Evolutionary conservation across 1,140 invertebrate genomes (phyloP).

Genomic region (Cataglyphis hispanica): DNA sequence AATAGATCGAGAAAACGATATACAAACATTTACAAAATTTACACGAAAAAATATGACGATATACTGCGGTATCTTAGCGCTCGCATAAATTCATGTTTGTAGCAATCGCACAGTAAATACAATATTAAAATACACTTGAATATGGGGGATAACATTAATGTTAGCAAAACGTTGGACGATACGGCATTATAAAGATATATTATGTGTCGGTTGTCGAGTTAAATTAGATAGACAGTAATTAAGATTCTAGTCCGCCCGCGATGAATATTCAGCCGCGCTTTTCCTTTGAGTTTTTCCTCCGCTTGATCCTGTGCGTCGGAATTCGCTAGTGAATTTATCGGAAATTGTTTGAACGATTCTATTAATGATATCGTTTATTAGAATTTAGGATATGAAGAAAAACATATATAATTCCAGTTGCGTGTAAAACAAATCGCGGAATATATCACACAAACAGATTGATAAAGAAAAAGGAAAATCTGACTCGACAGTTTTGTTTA

Average conservation of each 20-base stretch:
- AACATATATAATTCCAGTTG: background rate
- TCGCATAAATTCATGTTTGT: conserved; percentile 44
- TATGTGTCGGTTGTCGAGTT: conserved; percentile 46
- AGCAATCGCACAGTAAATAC: background rate
- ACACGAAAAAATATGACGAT: background rate
- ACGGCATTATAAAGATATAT: conserved; percentile 62
- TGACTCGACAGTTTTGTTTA: background rate
- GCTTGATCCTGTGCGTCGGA: background rate
- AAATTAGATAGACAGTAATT: conserved; percentile 67
- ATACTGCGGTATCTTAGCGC: conserved; percentile 3
- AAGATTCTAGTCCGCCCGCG: conserved; percentile 48
- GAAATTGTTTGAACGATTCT: background rate
- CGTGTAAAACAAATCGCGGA: background rate
- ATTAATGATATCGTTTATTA: background rate
- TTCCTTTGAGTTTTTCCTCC: conserved; percentile 15
- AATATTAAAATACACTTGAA: conserved; percentile 46
- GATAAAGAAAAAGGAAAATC: background rate
- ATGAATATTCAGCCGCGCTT: conserved; percentile 27
- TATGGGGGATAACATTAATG: conserved; percentile 51
- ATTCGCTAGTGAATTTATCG: background rate
- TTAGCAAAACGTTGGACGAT: conserved; percentile 53
- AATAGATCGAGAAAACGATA: background rate
- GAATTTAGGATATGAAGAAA: conserved; percentile 7
- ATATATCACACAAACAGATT: background rate
- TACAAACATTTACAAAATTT: background rate